Base-by-base conservation (phyloP, 2,113 vertebrate species). In the Microcebus tavaratra region DNA sequence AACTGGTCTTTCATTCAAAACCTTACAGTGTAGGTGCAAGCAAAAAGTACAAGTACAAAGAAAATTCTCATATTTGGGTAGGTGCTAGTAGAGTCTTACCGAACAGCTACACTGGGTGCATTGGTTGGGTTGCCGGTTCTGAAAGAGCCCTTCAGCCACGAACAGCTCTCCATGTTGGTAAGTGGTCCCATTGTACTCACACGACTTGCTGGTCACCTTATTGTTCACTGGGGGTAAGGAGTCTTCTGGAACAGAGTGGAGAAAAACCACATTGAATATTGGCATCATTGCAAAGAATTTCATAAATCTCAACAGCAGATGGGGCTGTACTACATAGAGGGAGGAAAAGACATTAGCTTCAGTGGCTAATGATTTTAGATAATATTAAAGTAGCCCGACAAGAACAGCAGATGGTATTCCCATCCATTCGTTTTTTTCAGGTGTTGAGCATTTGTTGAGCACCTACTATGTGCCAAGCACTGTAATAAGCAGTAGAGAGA, bases 41-140 rank as follows among this genome's bases (percentile, higher is more conserved):
- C 7, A 29, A 79, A 95, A 91, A 25, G 39, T 25, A 20, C 45
- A 72, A 82, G 13, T 72, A 68, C 57, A 81, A 72, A 57, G 34
- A 21, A 29, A 25, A 21, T 6, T 76, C 1, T 93, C 57, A 20
- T 53, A 68, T 68, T 81, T 82, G 10, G 72, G 42, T 75, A 87
- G 36, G 18, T 15, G 18, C 8, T 72, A 73, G 61, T 36, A 94
- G 18, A 34, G 27, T 95, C 99, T 98, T 98, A 99, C 99, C 88
- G 99, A 99, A 97, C 99, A 99, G 95, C 98, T 99, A 98, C 99
- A 99, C 94, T 99, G 99, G 88, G 98, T 98, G 81, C 99, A 99
- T 39, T 99, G 99, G 97, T 99, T 99, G 91, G 98, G 97, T 97
- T 99, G 99, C 76, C 98, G 98, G 93, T 98, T 98, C 96, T 98